Evolutionary conservation across 1,140 invertebrate species (phyloP).

Genomic region (Drosophila ironensis): DNA sequence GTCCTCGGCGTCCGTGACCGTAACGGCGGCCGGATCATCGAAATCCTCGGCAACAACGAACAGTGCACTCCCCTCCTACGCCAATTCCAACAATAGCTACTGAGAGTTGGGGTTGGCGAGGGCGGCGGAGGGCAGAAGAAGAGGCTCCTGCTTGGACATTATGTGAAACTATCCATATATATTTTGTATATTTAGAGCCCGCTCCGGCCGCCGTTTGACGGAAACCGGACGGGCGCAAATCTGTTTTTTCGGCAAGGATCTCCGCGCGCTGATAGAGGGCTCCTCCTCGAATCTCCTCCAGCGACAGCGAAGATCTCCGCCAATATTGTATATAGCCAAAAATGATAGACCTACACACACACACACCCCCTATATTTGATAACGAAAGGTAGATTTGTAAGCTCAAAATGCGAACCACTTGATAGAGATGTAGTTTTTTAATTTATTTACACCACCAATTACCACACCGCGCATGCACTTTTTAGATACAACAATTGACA

Average conservation of each 20-base stretch:
- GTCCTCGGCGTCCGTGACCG: conserved; percentile 24
- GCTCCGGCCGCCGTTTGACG: conserved; percentile 10
- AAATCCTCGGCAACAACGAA: conserved; percentile 45
- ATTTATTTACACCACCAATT: conserved; percentile 75
- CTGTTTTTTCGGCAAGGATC: conserved; percentile 1
- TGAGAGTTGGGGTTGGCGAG: conserved; percentile 18
- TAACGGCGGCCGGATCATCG: conserved; percentile 5
- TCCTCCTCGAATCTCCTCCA: not conserved
- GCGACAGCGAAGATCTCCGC: not conserved
- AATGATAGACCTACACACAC: conserved; percentile 25
- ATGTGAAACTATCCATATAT: conserved; percentile 22
- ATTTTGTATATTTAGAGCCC: not conserved
- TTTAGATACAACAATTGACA: conserved; percentile 42
- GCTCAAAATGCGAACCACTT: conserved; percentile 58
- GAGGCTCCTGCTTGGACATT: conserved; percentile 44
- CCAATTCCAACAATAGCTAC: conserved; percentile 55
- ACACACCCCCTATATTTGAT: conserved; percentile 55
- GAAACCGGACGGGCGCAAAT: not conserved
- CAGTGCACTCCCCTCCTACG: conserved; percentile 51
- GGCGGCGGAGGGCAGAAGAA: conserved; percentile 29
- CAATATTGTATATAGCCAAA: conserved; percentile 55
- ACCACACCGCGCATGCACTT: conserved; percentile 44
- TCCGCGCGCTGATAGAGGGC: not conserved
- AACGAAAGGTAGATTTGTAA: conserved; percentile 61
- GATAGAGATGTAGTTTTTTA: conserved; percentile 60